Evolutionary conservation across 2,797 vertebrate species (phyloP), one percentile per base, ranked within the genome.

Genomic region (Channa striata): DNA sequence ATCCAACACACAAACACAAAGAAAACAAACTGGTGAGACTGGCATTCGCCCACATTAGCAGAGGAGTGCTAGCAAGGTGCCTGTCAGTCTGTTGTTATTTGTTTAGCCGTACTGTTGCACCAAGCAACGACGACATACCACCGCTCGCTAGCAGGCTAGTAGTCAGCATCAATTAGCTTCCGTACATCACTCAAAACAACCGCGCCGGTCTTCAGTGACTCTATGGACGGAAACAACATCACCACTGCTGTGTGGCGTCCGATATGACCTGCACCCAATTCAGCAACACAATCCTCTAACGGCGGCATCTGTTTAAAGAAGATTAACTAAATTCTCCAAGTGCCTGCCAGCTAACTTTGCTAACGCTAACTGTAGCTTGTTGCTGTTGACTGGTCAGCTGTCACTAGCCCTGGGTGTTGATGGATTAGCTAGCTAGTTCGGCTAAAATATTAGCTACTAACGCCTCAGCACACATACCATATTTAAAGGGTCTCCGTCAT

Each of bases 111-210:
- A 59, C 72, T 75, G 79, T 83, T 77, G 85, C 81, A 88, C 85
- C 79, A 68, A 87, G 88, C 86, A 91, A 91, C 88, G 71, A 89
- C 88, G 81, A 90, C 89, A 90, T 81, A 78, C 72, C 87, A 54
- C 2, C 17, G 81, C 77, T 79, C 78, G 79, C 80, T 81, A 83
- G 50, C 74, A 73, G 51, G 83, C 86, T 87, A 88, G 30, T 54
- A 57, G 43, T 42, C 62, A 73, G 37, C 74, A 78, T 69, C 78
- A 58, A 58, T 25, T 86, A 84, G 74, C 79, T 34, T 65, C 59
- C 12, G 65, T 37, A 8, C 50, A 72, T 58, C 78, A 79, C 53
- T 74, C 66, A 78, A 58, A 71, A 36, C 82, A 79, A 61, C 36
- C 50, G 60, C 60, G 61, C 75, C 70, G 66, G 50, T 47, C 54